Conservation (phyloP, 2,797 vertebrate species). For the Eupleurogrammus muticus region DNA sequence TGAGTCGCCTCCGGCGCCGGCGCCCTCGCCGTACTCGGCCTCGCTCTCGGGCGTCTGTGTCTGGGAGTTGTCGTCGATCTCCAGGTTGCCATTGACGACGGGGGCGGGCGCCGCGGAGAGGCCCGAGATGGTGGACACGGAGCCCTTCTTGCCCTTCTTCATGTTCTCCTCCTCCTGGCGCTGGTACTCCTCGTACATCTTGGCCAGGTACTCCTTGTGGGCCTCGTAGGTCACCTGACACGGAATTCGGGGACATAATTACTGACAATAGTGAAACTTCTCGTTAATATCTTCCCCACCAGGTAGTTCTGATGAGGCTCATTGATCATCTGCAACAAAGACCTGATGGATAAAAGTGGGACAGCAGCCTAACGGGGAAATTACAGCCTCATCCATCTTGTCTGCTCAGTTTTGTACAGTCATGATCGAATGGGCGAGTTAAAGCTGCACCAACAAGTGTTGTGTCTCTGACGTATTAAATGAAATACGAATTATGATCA, state of each 20-base stretch:
- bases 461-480: slow-evolving; percentile 73
- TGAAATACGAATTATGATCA: neutral
- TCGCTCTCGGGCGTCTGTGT: slow-evolving; percentile 98
- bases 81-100: slow-evolving; percentile 93
- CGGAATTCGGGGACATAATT: slow-evolving; percentile 28
- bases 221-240: slow-evolving; percentile 97
- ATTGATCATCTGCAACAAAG: slow-evolving; percentile 40
- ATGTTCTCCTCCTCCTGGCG: slow-evolving; percentile 99
- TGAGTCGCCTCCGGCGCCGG: slow-evolving; percentile 86
- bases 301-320: slow-evolving; percentile 12
- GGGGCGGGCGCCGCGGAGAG: slow-evolving; percentile 92
- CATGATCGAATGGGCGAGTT: slow-evolving; percentile 1
- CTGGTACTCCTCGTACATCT: slow-evolving; percentile 99
- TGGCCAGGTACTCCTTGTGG: slow-evolving; percentile 98
- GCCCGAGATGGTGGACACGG: slow-evolving; percentile 98
- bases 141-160: slow-evolving; percentile 98
- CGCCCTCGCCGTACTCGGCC: slow-evolving; percentile 92
- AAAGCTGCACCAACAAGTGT: slow-evolving; percentile 11
- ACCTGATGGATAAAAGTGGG: slow-evolving; percentile 45
- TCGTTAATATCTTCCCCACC: slow-evolving; percentile 42
- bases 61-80: slow-evolving; percentile 97
- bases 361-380: slow-evolving; percentile 28
- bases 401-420: neutral
- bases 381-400: slow-evolving; percentile 45
- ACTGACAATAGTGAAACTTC: slow-evolving; percentile 28